Base-by-base conservation (phyloP, 2,797 vertebrate genomes). In the Rhabdomys pumilio region DNA sequence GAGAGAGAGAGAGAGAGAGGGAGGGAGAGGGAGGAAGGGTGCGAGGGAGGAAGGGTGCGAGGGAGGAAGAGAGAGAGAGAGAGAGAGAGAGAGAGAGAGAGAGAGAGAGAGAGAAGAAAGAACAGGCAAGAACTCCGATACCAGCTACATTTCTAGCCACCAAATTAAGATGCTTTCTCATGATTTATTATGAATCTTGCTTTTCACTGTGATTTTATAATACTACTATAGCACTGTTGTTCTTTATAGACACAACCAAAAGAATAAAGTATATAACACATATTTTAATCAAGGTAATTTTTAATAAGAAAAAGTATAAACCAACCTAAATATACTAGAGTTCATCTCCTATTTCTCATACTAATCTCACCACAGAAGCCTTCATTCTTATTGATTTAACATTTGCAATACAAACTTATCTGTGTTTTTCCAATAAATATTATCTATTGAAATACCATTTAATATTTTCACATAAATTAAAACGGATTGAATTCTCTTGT, bases 211-310 rank as follows among this genome's bases (percentile, higher is more conserved):
- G 17, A 87, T 80, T 79, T 75, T 67, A 83, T 3, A 63, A 29
- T 14, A 81, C 6, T 22, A 12, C 50, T 67, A 41, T 1, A 31
- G 1, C 13, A 88, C 53, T 57, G 53, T 61, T 65, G 17, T 41
- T 81, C 14, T 11, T 65, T 55, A 47, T 44, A 73, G 1, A 50
- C 9, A 11, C n/a, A 63, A 77, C 3, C 20, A 82, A 89, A 65
- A 73, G 50, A 53, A 38, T 86, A 53, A 44, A 69, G 11, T 44
- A 47, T 76, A 72, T 14, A 79, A 50, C 53, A 61, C 11, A 77
- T 59, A 67, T 67, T 90, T 96, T 95, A 81, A 90, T 61, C 38
- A 72, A 87, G 38, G 53, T 63, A 13, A 96, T 31, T 77, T 47
- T 86, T 57, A 86, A 82, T 15, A 4, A 76, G 38, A 72, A 90